These are phyloP conservation scores for Philaethria dido DNA, from an alignment of 2,888 invertebrate genomes.

Conservation along the genomic window DNA sequence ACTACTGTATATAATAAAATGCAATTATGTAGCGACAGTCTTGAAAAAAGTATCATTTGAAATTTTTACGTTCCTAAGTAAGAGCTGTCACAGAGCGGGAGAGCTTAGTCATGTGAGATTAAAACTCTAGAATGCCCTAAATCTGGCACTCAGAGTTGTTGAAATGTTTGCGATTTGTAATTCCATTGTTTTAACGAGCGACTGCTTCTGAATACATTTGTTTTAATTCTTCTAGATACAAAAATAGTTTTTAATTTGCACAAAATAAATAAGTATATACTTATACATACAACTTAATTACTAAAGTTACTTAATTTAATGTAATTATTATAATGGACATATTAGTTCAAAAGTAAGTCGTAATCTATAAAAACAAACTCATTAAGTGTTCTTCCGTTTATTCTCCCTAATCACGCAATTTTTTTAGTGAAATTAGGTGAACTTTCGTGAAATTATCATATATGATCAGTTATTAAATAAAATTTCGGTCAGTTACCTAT, in stretches of 20 bases:
- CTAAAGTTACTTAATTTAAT: background rate
- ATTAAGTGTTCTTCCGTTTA: background rate
- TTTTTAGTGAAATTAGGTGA: background rate
- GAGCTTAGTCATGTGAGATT: slow-evolving; percentile 29
- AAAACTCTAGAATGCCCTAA: slow-evolving; percentile 31
- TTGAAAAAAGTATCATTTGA: slow-evolving; percentile 6
- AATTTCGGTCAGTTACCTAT: no score
- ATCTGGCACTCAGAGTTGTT: slow-evolving; percentile 28
- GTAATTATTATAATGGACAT: background rate
- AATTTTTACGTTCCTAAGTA: slow-evolving; percentile 17
- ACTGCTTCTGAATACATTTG: background rate
- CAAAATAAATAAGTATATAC: background rate
- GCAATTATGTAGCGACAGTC: background rate
- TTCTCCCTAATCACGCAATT: background rate
- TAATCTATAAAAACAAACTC: background rate
- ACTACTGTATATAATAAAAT: background rate
- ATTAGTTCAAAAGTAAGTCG: background rate
- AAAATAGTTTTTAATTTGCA: background rate
- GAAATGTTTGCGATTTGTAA: slow-evolving; percentile 29
- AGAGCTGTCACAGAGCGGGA: slow-evolving; percentile 21
- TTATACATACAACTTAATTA: background rate
- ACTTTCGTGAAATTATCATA: background rate
- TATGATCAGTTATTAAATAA: no score
- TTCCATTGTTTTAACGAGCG: slow-evolving; percentile 18
- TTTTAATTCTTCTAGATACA: background rate